A percentile compares a stretch with the other conserved stretches of the same genome.
Evolutionary conservation across 2,888 invertebrate genomes (phyloP).

Genomic region (Litoditis marina): DNA sequence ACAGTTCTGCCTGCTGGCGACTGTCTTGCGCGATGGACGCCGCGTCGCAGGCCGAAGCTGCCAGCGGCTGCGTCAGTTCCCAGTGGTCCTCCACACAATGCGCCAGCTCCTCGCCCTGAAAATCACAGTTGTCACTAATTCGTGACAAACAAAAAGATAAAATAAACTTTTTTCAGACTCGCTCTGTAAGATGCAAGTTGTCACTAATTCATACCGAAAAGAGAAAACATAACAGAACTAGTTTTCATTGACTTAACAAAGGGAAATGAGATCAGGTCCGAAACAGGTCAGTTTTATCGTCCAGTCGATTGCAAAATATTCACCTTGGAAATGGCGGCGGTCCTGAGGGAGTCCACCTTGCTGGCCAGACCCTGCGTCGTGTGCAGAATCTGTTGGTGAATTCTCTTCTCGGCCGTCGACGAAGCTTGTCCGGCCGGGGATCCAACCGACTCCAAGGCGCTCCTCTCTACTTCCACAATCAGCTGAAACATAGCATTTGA

Average conservation of each 20-base stretch:
- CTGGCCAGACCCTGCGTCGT: conserved; percentile 79
- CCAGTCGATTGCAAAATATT: too few relatives aligned
- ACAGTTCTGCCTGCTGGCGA: conserved; percentile 73
- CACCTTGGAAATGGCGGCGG: conserved; percentile 73
- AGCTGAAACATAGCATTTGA: too few relatives aligned
- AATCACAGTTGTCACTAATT: too few relatives aligned
- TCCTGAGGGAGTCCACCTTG: conserved; percentile 78
- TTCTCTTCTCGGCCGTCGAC: conserved; percentile 44
- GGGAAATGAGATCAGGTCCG: too few relatives aligned
- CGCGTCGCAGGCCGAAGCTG: conserved; percentile 73
- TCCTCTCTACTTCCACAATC: conserved; percentile 68
- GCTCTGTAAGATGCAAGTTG: too few relatives aligned
- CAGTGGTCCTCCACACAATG: conserved; percentile 70
- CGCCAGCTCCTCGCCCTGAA: conserved; percentile 87
- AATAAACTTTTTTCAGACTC: too few relatives aligned
- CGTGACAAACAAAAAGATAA: too few relatives aligned
- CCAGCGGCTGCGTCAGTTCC: conserved; percentile 76
- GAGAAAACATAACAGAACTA: too few relatives aligned
- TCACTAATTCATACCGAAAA: too few relatives aligned
- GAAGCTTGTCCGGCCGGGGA: conserved; percentile 22
- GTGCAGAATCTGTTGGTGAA: conserved; percentile 77
- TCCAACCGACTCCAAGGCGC: conserved; percentile 28
- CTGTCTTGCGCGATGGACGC: conserved; percentile 40
- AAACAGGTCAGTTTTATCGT: too few relatives aligned
- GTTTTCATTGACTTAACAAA: too few relatives aligned